Base-by-base conservation (phyloP, 2,113 vertebrate species). In the Muntiacus reevesi region DNA sequence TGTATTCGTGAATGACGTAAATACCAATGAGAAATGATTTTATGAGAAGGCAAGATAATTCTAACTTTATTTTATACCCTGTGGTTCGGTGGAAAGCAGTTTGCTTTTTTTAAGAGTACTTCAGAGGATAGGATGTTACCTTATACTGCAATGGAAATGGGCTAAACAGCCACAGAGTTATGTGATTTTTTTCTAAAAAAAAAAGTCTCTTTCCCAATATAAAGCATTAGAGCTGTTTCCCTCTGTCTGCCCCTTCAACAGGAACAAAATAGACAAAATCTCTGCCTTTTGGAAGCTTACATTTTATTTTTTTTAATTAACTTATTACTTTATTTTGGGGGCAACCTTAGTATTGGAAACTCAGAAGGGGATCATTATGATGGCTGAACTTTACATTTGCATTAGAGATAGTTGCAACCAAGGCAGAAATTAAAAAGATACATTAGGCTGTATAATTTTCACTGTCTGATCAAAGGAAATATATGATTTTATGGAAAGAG, bases 21-120 rank as follows among this genome's bases (percentile, higher is more conserved):
- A 91, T 92, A 89, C 33, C 57, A 87, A 27, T 84, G 86, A 91
- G 62, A 92, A 87, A 71, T 6, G 1, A 50, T 50, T 83, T 94
- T 82, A 82, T 81, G 84, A 90, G 87, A 89, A 71, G 47, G 54
- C 59, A 87, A 57, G 81, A 57, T 91, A 89, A 59, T 50, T 97
- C 50, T 95, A 57, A 95, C 92, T 76, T 97, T 93, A 84, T 7
- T 83, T 47, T 64, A 47, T 2, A 94, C 19, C 7, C 54, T 57
- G 6, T 78, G 52, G 59, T 93, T 96, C 25, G 33, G 55, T 59
- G 36, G 52, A 82, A 52, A 84, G 30, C 57, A 90, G 23, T 94
- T 64, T 60, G 30, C 59, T 95, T 47, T 96, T 40, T 87, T 76
- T 90, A 25, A 94, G 87, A 83, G 92, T 57, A 23, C 96, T 98